Conservation (phyloP, 2,888 invertebrate species). For the Maniola hyperantus region DNA sequence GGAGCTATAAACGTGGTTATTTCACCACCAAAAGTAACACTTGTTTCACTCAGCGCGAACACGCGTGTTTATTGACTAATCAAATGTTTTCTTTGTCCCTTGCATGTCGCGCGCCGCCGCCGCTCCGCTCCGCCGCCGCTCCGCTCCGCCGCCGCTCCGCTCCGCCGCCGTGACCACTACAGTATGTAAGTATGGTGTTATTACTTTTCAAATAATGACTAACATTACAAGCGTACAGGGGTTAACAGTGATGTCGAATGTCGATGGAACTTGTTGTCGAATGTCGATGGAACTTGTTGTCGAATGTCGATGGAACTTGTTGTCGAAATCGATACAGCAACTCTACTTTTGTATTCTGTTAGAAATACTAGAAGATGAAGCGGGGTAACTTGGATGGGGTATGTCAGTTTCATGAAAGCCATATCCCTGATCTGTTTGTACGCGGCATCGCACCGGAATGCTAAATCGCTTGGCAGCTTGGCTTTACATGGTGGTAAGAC, state of each 20-base stretch:
- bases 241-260: slow-evolving; percentile 1
- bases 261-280: neutral
- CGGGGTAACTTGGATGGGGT: too few species aligned
- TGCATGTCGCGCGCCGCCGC: slow-evolving; percentile 54
- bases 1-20: neutral
- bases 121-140: too few species aligned
- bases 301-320: neutral
- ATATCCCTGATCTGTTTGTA: too few species aligned
- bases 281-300: neutral
- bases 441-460: too few species aligned
- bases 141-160: too few species aligned
- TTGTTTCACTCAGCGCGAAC: slow-evolving; percentile 5
- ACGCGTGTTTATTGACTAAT: slow-evolving; percentile 39
- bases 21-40: neutral
- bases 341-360: too few species aligned
- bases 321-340: neutral
- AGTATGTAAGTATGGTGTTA: slow-evolving; percentile 67
- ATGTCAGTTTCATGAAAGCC: too few species aligned
- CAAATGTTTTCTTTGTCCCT: slow-evolving; percentile 48
- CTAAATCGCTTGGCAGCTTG: too few species aligned
- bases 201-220: slow-evolving; percentile 46
- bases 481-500: too few species aligned
- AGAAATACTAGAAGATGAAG: too few species aligned
- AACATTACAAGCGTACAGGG: slow-evolving; percentile 33
- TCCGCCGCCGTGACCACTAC: slow-evolving; percentile 49